phyloP scores from a whole-genome alignment of 2,888 invertebrate species.

The Epinotia bilunana region DNA sequence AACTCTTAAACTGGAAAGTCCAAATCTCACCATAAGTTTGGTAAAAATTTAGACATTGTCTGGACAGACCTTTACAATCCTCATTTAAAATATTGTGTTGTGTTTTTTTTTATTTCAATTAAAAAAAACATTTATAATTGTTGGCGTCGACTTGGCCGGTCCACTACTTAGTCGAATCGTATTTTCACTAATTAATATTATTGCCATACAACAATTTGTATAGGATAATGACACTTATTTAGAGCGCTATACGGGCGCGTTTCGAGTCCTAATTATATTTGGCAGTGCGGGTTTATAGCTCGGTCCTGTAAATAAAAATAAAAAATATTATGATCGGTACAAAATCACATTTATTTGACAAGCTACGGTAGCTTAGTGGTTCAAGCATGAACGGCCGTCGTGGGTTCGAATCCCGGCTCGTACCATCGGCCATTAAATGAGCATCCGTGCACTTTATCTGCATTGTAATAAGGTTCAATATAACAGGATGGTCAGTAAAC shows the following conservation, averaged over 20 bases:
- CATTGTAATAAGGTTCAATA: too few relatives aligned
- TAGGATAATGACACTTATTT: constrained; percentile 41
- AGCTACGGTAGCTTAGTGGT: too few relatives aligned
- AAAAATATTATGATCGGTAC: not conserved
- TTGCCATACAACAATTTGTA: constrained; percentile 41
- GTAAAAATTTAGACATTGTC: not conserved
- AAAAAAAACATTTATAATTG: not conserved
- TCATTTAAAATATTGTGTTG: not conserved
- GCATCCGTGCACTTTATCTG: too few relatives aligned
- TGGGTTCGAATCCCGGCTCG: too few relatives aligned
- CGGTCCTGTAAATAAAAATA: constrained; percentile 50
- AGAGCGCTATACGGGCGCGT: constrained; percentile 47
- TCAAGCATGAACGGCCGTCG: too few relatives aligned
- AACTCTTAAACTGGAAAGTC: too few relatives aligned
- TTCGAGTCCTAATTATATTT: constrained; percentile 51
- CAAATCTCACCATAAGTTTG: too few relatives aligned
- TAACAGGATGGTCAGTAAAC: too few relatives aligned
- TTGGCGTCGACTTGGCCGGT: not conserved
- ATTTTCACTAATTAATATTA: constrained; percentile 39
- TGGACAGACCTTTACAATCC: not conserved
- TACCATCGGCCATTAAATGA: too few relatives aligned
- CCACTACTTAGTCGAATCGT: constrained; percentile 1
- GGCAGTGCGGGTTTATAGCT: constrained; percentile 53
- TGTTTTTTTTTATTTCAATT: not conserved
- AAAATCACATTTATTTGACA: too few relatives aligned